Percentiles rank a stretch among this genome's conserved stretches.
phyloP scores from a whole-genome alignment of 2,888 invertebrate species.

The Sturmia bella region DNA sequence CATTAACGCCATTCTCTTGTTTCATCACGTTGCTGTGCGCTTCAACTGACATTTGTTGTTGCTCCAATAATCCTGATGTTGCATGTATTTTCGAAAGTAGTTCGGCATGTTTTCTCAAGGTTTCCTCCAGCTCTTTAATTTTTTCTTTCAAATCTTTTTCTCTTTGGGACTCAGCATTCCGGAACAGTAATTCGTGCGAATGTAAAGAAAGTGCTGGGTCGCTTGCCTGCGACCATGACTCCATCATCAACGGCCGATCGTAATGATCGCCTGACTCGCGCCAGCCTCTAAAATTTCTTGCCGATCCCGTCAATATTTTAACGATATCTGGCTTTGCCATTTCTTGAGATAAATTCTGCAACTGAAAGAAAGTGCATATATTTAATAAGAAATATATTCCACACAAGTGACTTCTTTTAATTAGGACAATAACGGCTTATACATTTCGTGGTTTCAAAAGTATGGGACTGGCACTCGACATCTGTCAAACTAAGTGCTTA shows the following conservation, averaged over 20 bases:
- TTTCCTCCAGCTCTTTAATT: slow-evolving; percentile 74
- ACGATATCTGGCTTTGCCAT: too few species aligned
- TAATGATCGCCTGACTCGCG: slow-evolving; percentile 25
- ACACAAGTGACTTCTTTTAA: too few species aligned
- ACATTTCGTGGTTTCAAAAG: too few species aligned
- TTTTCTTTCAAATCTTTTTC: slow-evolving; percentile 73
- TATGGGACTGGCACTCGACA: too few species aligned
- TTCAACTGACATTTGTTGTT: slow-evolving; percentile 5
- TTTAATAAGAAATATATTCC: too few species aligned
- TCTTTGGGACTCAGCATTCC: slow-evolving; percentile 68
- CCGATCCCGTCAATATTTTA: background rate
- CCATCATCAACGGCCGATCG: slow-evolving; percentile 72
- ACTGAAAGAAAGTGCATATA: too few species aligned
- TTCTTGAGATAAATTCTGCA: too few species aligned
- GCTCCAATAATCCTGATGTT: slow-evolving; percentile 42
- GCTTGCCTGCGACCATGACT: slow-evolving; percentile 77
- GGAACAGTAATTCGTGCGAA: slow-evolving; percentile 49
- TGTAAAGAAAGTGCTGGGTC: slow-evolving; percentile 71
- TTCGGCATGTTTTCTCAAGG: slow-evolving; percentile 74
- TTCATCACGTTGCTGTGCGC: background rate
- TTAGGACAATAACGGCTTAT: too few species aligned
- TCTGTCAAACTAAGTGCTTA: too few species aligned
- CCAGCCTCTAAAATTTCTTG: background rate
- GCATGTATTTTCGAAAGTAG: slow-evolving; percentile 75
- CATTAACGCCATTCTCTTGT: background rate